phyloP scores from a whole-genome alignment of 2,888 invertebrate genomes.

The Drosophila leonis region DNA sequence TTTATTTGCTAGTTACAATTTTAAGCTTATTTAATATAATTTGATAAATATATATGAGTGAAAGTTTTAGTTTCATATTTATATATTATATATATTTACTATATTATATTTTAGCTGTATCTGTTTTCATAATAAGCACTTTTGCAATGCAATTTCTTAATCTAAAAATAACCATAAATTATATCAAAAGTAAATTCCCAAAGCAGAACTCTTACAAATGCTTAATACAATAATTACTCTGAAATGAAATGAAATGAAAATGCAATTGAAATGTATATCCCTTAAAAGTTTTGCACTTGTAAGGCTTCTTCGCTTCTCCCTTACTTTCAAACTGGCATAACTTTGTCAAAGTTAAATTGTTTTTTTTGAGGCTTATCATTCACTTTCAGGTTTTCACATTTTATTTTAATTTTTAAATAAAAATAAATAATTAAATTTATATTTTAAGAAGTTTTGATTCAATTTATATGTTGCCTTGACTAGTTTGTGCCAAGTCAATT shows the following conservation, averaged over 20 bases:
- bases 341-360: conserved; percentile 4
- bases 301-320: neutral
- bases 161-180: neutral
- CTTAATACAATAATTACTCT: neutral
- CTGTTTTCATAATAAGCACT: too few relatives aligned
- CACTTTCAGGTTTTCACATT: neutral
- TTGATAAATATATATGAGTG: neutral
- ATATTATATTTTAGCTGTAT: too few relatives aligned
- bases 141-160: neutral
- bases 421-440: neutral
- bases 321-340: neutral
- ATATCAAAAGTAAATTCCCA: neutral
- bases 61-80: too few relatives aligned
- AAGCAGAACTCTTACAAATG: neutral
- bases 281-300: neutral
- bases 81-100: too few relatives aligned
- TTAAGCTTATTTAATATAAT: neutral
- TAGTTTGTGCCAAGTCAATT: neutral
- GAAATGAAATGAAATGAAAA: neutral
- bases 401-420: neutral
- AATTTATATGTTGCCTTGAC: neutral
- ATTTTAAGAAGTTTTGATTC: neutral
- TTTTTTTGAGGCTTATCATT: neutral
- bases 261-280: neutral
- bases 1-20: too few relatives aligned